Evolutionary conservation across 2,888 invertebrate genomes (phyloP).

Genomic region (Andrena chrysosceles): DNA sequence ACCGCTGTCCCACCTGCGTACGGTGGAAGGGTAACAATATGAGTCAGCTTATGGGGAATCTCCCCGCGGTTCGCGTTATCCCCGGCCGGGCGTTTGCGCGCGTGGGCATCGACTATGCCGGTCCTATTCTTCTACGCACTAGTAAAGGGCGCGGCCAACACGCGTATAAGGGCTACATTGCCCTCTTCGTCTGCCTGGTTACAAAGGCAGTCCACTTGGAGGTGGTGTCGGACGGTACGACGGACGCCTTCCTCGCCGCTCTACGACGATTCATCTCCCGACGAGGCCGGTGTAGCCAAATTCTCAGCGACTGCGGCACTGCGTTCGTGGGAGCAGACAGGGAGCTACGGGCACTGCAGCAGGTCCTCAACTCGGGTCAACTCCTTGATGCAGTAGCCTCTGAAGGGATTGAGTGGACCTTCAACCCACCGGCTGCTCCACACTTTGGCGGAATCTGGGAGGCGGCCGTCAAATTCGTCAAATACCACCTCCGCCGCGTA

Average conservation of each 20-base stretch:
- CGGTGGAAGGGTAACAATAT: neutral
- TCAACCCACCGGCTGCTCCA: neutral
- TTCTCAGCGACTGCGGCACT: neutral
- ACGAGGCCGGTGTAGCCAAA: neutral
- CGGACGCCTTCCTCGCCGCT: neutral
- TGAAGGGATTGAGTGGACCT: neutral
- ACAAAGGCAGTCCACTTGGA: neutral
- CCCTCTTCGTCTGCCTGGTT: neutral
- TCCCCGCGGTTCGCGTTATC: neutral
- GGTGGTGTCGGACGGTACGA: neutral
- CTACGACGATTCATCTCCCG: neutral
- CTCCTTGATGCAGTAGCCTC: fast-evolving
- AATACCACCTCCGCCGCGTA: constrained; percentile 16
- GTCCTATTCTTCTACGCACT: fast-evolving
- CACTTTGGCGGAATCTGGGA: constrained; percentile 22
- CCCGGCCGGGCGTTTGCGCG: neutral
- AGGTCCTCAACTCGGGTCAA: fast-evolving
- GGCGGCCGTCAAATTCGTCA: constrained; percentile 2
- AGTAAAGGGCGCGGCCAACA: neutral
- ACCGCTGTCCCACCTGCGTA: neutral
- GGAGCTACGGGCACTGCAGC: too few relatives aligned
- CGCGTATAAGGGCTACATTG: neutral
- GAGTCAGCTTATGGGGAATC: neutral
- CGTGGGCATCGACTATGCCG: neutral
- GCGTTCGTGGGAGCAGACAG: too few relatives aligned